phyloP scores from a whole-genome alignment of 2,113 vertebrate genomes.

The Danio rerio region GRCz12tu NC_133186.1:42916001-42916500 shows the following conservation, averaged over 20 bases:
- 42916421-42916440: too few species aligned
- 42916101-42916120: slow-evolving; percentile 47
- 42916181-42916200: background rate
- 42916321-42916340: background rate
- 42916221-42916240: slow-evolving; percentile 2
- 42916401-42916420: too few species aligned
- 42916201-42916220: background rate
- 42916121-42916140: slow-evolving; percentile 39
- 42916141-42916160: slow-evolving; percentile 21
- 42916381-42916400: too few species aligned
- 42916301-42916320: background rate
- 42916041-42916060: slow-evolving; percentile 24
- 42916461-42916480: too few species aligned
- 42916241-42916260: slow-evolving; percentile 30
- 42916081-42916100: slow-evolving; percentile 57
- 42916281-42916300: background rate
- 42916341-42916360: slow-evolving; percentile 6
- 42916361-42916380: too few species aligned
- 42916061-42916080: background rate
- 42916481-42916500: too few species aligned
- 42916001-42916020: background rate
- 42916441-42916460: too few species aligned
- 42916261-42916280: slow-evolving; percentile 7
- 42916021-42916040: slow-evolving; percentile 1
- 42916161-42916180: background rate